A percentile compares a stretch with the other conserved stretches of the same genome.
Conservation (phyloP, 1,140 invertebrate genomes). For the Fopius arisanus region DNA sequence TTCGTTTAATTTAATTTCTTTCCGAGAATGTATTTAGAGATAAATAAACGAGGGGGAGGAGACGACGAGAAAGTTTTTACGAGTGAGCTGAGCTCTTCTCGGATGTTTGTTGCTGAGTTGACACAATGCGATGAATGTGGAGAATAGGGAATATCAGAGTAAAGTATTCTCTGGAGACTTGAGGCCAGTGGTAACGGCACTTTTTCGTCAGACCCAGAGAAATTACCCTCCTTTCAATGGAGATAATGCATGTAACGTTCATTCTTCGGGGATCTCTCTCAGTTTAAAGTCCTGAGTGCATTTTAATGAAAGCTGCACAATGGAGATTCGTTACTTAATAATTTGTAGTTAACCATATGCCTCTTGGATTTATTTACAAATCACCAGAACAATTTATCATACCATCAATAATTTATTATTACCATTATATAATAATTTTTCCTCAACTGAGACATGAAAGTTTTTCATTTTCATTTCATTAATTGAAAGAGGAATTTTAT, state of each 20-base stretch:
- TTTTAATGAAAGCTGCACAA: too few species aligned
- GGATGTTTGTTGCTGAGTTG: not conserved
- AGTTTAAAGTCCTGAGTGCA: not conserved
- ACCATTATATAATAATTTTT: too few species aligned
- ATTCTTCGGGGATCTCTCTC: not conserved
- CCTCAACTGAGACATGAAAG: too few species aligned
- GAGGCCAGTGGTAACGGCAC: slow-evolving; percentile 16
- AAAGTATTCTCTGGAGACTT: not conserved
- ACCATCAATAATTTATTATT: too few species aligned
- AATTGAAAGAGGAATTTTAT: too few species aligned
- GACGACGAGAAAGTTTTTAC: not conserved
- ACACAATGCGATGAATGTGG: slow-evolving; percentile 14
- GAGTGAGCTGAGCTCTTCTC: not conserved
- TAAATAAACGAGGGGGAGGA: not conserved
- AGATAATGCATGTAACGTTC: not conserved
- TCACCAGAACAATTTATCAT: too few species aligned
- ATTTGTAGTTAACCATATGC: too few species aligned
- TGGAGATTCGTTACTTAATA: too few species aligned
- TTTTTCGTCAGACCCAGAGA: slow-evolving; percentile 20
- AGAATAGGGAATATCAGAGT: not conserved
- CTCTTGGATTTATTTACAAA: too few species aligned
- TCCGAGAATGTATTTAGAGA: too few species aligned
- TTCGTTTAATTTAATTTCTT: too few species aligned
- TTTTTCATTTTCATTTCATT: too few species aligned
- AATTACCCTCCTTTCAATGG: not conserved